Percentiles rank a stretch among this genome's conserved stretches.
Conservation (phyloP, 1,140 invertebrate species). For the Camponotus floridanus region DNA sequence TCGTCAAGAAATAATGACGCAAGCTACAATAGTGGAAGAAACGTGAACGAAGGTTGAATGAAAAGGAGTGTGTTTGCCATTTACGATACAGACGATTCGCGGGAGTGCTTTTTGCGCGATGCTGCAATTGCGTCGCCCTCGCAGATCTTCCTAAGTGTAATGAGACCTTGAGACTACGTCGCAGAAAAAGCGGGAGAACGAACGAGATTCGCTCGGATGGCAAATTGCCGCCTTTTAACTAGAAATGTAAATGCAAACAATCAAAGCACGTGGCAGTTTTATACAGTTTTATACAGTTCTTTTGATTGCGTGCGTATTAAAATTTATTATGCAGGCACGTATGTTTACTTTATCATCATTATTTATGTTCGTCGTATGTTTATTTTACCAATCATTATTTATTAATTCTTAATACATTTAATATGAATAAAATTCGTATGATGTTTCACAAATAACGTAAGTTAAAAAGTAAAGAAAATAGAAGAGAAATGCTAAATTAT, state of each 20-base stretch:
- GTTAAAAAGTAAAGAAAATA: background rate
- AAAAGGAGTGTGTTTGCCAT: constrained; percentile 13
- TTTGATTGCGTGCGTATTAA: background rate
- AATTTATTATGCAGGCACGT: background rate
- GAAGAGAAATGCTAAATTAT: background rate
- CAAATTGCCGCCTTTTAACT: constrained; percentile 44
- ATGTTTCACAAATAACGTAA: background rate
- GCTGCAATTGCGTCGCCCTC: constrained; percentile 44
- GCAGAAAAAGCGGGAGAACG: constrained; percentile 21
- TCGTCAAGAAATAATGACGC: background rate
- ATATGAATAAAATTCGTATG: background rate
- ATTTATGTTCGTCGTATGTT: too few species aligned
- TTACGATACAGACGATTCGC: constrained; percentile 37
- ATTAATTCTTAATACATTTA: constrained; percentile 10
- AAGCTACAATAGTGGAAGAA: background rate
- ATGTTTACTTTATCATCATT: background rate
- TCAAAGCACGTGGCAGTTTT: background rate
- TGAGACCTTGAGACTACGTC: constrained; percentile 59
- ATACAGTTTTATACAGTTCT: background rate
- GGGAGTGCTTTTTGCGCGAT: constrained; percentile 43
- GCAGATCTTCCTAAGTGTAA: constrained; percentile 55
- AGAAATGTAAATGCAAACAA: constrained; percentile 11
- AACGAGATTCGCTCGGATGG: background rate
- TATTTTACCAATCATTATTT: background rate
- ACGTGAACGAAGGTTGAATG: background rate